Conservation (phyloP, 2,888 invertebrate species). For the Dioctria rufipes region DNA sequence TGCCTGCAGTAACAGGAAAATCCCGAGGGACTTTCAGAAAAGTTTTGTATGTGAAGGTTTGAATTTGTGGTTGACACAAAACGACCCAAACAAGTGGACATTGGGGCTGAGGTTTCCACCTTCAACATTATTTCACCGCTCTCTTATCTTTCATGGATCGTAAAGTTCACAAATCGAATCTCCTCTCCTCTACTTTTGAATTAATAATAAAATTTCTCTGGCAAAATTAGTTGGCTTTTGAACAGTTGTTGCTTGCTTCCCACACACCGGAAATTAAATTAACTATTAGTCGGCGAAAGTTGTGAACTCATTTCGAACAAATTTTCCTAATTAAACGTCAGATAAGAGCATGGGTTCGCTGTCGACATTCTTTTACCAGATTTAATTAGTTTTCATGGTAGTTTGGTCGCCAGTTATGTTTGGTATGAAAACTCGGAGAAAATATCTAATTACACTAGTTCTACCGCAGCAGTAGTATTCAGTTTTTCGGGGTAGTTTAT, state of each 20-base stretch:
- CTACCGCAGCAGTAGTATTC: neutral
- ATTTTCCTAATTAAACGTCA: slow-evolving; percentile 43
- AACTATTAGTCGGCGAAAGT: slow-evolving; percentile 40
- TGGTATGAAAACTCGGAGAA: slow-evolving; percentile 8
- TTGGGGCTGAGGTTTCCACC: too few species aligned
- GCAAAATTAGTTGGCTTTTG: slow-evolving; percentile 15
- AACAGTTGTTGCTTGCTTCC: slow-evolving; percentile 1
- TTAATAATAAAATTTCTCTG: slow-evolving; percentile 1
- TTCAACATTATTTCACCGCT: too few species aligned
- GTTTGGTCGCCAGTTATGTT: slow-evolving; percentile 26
- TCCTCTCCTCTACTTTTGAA: neutral
- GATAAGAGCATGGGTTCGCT: slow-evolving; percentile 15
- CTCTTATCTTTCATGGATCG: too few species aligned
- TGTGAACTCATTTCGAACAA: slow-evolving; percentile 29
- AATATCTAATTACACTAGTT: slow-evolving; percentile 15
- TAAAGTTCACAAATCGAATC: too few species aligned
- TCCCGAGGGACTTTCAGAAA: too few species aligned
- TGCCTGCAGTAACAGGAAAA: too few species aligned
- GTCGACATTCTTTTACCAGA: slow-evolving; percentile 43
- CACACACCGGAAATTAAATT: slow-evolving; percentile 23
- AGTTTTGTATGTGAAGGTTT: too few species aligned
- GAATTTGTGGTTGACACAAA: too few species aligned
- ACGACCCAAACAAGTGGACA: too few species aligned
- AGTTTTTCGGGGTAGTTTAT: too few species aligned
- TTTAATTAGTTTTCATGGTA: slow-evolving; percentile 43